Evolutionary conservation across 2,888 invertebrate genomes (phyloP), one percentile per base, ranked within the genome.

Genomic region (Caenorhabditis virilis): DNA sequence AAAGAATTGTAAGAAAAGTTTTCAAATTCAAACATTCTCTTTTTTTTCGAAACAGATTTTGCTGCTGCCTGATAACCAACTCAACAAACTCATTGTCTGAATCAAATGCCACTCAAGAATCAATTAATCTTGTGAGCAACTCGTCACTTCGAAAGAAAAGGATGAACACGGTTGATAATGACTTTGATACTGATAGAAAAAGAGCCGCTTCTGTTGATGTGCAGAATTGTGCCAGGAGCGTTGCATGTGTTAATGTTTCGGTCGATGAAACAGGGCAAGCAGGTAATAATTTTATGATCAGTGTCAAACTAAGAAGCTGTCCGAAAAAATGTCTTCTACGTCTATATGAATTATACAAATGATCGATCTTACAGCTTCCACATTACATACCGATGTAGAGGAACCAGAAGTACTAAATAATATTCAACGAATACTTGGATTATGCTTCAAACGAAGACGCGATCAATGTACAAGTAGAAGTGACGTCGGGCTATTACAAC

Each of bases 171-270:
- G 43, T 62, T 43, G 52, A 51, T 53, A 27, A 22, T 50, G 64
- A 53, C 16, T n/a, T n/a, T n/a, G 54, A 55, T 26, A 42, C 42
- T 50, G 53, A 62, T 22, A 41, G 62, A 4, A 33, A 58, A 23
- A 18, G 64, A 42, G 58, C 64, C 4, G 58, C 64, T 1, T 64
- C 64, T 9, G 46, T 64, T n/a, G 64, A 59, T 33, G 51, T 43
- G 27, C 58, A 54, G 11, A 58, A 48, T 30, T 36, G 46, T n/a
- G 48, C 48, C 25, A 50, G 52, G 20, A 64, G 48, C 47, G 49
- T 48, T 15, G 53, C 57, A n/a, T 51, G 63, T 33, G 30, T 63
- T 1, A 57, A 50, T 15, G 57, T 63, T 15, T 50, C 48, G n/a
- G 11, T 57, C 0, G 57, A 63, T 20, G 63, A 63, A 9, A 57